Conservation (phyloP, 2,113 vertebrate species). For the Bubo scandiacus region DNA sequence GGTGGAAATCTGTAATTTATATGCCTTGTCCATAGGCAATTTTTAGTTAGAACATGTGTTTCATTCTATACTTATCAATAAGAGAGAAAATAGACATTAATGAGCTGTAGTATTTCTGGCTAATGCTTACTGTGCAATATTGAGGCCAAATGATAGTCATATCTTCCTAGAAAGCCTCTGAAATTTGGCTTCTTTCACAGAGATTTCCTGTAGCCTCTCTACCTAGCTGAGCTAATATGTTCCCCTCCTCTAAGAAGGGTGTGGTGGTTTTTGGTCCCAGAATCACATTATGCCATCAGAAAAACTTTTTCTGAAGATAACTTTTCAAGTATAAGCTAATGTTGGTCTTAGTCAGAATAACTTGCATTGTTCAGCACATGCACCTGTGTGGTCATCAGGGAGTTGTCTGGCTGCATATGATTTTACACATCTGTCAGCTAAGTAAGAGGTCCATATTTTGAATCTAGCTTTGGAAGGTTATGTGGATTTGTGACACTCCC, state of each 20-base stretch:
- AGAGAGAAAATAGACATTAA: neutral
- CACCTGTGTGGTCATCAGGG: constrained; percentile 71
- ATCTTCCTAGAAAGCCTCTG: constrained; percentile 26
- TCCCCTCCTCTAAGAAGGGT: constrained; percentile 23
- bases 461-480: constrained; percentile 65
- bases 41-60: neutral
- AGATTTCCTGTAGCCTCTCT: constrained; percentile 5
- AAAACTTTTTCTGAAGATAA: constrained; percentile 34
- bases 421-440: constrained; percentile 78
- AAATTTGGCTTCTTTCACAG: constrained; percentile 9
- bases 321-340: constrained; percentile 34
- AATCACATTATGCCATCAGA: constrained; percentile 53
- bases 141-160: neutral
- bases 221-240: constrained; percentile 52
- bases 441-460: constrained; percentile 72
- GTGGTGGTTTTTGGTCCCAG: constrained; percentile 23
- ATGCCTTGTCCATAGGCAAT: neutral
- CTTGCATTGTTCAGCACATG: constrained; percentile 43
- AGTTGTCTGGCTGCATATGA: constrained; percentile 68
- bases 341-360: constrained; percentile 57
- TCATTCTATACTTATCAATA: neutral
- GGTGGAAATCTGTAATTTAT: neutral
- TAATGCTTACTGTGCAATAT: neutral
- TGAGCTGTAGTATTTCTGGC: neutral
- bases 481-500: constrained; percentile 74